Evolutionary conservation across 2,797 vertebrate species (phyloP), one percentile per base, ranked within the genome.

Genomic region (Siniperca scherzeri): DNA sequence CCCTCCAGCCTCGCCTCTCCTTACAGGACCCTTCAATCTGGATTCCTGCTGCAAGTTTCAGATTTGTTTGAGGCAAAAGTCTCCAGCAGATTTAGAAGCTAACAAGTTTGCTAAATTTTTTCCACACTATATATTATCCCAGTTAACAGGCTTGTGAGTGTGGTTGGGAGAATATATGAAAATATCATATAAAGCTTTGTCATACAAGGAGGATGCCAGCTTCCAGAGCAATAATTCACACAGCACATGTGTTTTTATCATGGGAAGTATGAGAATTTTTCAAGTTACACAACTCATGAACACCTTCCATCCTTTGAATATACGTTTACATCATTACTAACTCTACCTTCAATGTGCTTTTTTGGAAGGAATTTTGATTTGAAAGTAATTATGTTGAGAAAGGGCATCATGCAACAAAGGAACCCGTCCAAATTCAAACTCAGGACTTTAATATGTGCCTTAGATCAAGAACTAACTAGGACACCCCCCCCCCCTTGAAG

Each of bases 1-100:
- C 44, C 11, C 59, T 72, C 73, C 12, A 0, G 60, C 52, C 65
- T 33, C 66, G 64, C 48, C 13, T 69, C 66, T 16, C 16, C 16
- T 19, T 46, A 6, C n/a, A 65, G 22, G 42, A n/a, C 40, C 46
- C 36, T 77, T 40, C 40, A 16, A 70, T 66, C 44, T 69, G 13
- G 50, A 84, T 60, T 67, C 70, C 78, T 25, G 19, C 67, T 42
- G 65, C 74, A 57, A 53, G 3, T 21, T 70, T 65, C n/a, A 72
- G 56, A 71, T 42, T 56, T 60, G 22, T 66, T 70, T 42, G 5
- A 9, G 50, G 14, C 46, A 70, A 27, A 71, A 62, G 52, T 53
- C 74, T 81, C 42, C 27, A 25, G 22, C 21, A 50, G 36, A 59
- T 67, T 73, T 66, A 71, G 56, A 64, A 78, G 60, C 66, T 13